A percentile compares a stretch with the other conserved stretches of the same genome.
Conservation (phyloP, 2,888 invertebrate genomes). For the Drosophila crucigera region DNA sequence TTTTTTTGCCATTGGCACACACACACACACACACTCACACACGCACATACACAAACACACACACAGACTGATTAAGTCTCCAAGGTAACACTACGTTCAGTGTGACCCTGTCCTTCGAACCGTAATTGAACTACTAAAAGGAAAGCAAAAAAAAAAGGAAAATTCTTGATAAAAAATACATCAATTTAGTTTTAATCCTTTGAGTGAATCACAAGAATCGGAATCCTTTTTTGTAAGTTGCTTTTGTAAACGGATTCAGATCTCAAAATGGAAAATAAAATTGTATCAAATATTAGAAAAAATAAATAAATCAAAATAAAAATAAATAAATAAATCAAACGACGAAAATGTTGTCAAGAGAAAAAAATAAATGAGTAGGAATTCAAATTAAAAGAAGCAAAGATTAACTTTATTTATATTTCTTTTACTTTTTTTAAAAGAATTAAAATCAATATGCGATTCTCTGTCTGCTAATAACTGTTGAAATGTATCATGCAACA, state of each 20-base stretch:
- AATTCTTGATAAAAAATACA: not conserved
- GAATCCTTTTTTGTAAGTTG: not conserved
- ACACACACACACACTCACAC: not conserved
- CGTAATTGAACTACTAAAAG: not conserved
- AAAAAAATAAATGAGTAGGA: not conserved
- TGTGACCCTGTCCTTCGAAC: constrained; percentile 23
- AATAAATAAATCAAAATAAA: too few relatives aligned
- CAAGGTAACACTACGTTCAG: constrained; percentile 17
- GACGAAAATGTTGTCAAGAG: not conserved
- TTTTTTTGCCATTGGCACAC: constrained; percentile 25
- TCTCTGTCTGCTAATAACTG: not conserved
- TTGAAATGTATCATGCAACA: not conserved
- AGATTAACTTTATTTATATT: not conserved
- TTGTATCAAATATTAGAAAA: not conserved
- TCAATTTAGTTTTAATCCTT: not conserved
- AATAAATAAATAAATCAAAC: not conserved
- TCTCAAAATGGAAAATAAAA: not conserved
- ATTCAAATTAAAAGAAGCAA: not conserved
- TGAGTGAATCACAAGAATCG: not conserved
- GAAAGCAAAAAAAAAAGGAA: not conserved
- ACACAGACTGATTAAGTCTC: not conserved
- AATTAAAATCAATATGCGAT: not conserved
- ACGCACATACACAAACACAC: not conserved
- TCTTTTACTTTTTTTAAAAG: too few relatives aligned
- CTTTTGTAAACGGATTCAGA: not conserved